These are phyloP conservation scores for Tor tambroides DNA, from an alignment of 2,113 vertebrate genomes.

Conservation along the genomic window DNA sequence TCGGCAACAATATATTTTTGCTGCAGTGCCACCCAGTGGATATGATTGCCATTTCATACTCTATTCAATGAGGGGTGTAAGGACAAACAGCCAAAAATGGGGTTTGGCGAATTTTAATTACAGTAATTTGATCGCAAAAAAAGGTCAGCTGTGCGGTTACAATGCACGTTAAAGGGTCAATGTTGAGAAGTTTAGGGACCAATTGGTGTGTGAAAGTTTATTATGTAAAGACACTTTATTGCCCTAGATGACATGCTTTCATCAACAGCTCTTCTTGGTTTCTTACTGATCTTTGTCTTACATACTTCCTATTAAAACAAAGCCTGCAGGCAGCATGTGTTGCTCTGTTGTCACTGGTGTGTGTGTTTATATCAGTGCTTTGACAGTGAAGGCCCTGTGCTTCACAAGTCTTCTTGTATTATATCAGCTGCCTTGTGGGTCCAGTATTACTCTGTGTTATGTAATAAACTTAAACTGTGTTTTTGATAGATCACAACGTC, in stretches of 20 bases:
- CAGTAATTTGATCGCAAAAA: too few relatives aligned
- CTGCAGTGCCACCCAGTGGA: too few relatives aligned
- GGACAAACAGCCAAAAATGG: too few relatives aligned
- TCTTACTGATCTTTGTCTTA: background rate
- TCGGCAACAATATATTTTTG: too few relatives aligned
- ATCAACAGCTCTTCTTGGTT: background rate
- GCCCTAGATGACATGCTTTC: background rate
- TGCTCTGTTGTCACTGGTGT: background rate
- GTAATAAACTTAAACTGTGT: background rate
- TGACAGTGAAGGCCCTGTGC: background rate
- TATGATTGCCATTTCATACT: too few relatives aligned
- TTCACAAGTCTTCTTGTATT: background rate
- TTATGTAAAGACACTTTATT: background rate
- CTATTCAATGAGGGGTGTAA: too few relatives aligned
- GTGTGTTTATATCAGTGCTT: background rate
- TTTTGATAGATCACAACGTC: background rate
- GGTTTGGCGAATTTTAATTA: too few relatives aligned
- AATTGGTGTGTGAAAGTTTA: background rate
- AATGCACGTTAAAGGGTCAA: too few relatives aligned
- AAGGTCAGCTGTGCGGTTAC: too few relatives aligned
- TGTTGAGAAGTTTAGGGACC: background rate
- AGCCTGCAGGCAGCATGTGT: background rate
- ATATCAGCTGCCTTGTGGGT: background rate
- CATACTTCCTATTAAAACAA: slow-evolving; percentile 2
- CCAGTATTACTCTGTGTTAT: background rate